A percentile compares a stretch with the other conserved stretches of the same genome.
phyloP scores from a whole-genome alignment of 2,797 vertebrate species.

The Sebastes nivosus region DNA sequence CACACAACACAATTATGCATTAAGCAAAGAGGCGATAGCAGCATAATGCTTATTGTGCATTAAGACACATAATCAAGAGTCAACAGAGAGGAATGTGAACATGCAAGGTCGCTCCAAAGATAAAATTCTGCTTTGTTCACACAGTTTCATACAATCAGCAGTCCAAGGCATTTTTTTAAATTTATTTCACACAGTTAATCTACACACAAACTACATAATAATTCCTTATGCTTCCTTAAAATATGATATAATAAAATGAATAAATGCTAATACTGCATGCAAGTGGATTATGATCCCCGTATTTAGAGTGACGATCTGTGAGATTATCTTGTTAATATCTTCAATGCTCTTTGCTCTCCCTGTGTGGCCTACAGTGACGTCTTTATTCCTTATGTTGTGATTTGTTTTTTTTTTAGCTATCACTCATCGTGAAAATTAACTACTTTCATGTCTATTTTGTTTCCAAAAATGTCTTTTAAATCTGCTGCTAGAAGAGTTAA shows the following conservation, averaged over 20 bases:
- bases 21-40: constrained; percentile 15
- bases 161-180: not conserved
- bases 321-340: too few species aligned
- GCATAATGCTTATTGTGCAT: constrained; percentile 7
- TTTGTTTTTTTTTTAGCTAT: not conserved
- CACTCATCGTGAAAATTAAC: not conserved
- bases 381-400: not conserved
- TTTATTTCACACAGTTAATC: not conserved
- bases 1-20: not conserved
- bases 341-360: not conserved
- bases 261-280: not conserved
- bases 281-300: not conserved
- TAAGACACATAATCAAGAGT: constrained; percentile 8
- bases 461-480: not conserved
- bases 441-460: not conserved
- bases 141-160: not conserved
- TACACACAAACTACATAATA: not conserved
- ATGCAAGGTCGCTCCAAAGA: not conserved
- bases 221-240: not conserved
- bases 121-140: not conserved
- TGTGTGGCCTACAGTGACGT: not conserved
- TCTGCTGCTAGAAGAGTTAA: not conserved
- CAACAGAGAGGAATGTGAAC: not conserved
- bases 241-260: not conserved
- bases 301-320: not conserved